phyloP scores from a whole-genome alignment of 2,797 vertebrate genomes.

The Scleropages formosus region DNA sequence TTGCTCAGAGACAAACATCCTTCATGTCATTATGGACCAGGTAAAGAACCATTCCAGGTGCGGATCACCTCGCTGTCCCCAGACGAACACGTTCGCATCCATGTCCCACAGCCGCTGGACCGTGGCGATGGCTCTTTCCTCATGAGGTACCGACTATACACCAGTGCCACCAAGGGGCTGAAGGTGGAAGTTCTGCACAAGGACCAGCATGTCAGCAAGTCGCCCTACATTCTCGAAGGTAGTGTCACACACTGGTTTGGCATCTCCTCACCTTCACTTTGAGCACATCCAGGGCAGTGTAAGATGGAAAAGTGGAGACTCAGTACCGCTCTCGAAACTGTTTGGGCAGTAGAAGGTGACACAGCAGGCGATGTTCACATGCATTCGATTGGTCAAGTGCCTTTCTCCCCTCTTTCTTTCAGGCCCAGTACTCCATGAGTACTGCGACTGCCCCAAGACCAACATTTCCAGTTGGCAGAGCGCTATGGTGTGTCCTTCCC shows the following conservation, averaged over 20 bases:
- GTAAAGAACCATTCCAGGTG: constrained; percentile 77
- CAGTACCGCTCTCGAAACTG: background rate
- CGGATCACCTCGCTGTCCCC: constrained; percentile 72
- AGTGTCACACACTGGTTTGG: background rate
- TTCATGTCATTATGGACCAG: constrained; percentile 54
- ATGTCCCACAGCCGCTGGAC: constrained; percentile 78
- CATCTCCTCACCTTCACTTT: background rate
- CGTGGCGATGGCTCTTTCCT: constrained; percentile 87
- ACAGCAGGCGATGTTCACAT: too few relatives aligned
- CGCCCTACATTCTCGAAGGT: constrained; percentile 83
- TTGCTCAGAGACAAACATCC: too few relatives aligned
- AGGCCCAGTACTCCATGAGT: constrained; percentile 89
- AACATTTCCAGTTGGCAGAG: constrained; percentile 72
- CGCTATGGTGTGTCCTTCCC: constrained; percentile 71
- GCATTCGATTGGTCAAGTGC: background rate
- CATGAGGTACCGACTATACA: constrained; percentile 82
- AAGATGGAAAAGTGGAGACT: background rate
- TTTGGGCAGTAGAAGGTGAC: background rate
- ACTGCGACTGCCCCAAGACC: constrained; percentile 81
- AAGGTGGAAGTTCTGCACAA: constrained; percentile 75
- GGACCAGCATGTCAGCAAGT: constrained; percentile 74
- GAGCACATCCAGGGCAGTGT: too few relatives aligned
- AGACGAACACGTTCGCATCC: constrained; percentile 76
- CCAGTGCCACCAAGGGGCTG: constrained; percentile 69
- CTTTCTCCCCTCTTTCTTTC: background rate